Evolutionary conservation across 2,113 vertebrate species (phyloP), one percentile per base, ranked within the genome.

Genomic region (Panurus biarmicus): DNA sequence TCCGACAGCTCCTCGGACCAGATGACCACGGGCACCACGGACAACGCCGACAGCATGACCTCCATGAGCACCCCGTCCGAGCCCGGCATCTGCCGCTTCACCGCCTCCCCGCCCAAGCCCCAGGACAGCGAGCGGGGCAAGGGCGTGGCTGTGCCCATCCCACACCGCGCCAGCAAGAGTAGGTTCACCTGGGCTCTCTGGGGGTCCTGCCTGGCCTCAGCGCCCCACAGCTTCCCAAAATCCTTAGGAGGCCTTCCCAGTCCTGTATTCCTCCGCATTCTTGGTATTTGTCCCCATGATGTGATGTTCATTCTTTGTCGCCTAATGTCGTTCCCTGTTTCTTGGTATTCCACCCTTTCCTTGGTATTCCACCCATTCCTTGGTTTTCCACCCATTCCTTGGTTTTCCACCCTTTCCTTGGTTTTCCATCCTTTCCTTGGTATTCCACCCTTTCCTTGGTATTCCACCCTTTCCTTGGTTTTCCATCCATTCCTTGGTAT

Each of bases 121-220:
- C 98, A 98, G 94, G 98, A 98, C 81, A 98, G 98, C 1, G 98
- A 99, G 95, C 98, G 98, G 26, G 98, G 98, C 98, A 99, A 99
- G 97, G 98, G 98, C 18, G 99, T 99, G 97, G 99, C 99, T 8
- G 99, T 99, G 89, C 99, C 99, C 97, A 99, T 99, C 97, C 99
- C 99, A 6, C 99, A 99, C 97, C 98, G 99, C 26, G 99, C 99
- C 97, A 99, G 97, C 96, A 99, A 99, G 97, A 99, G 99, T 99
- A 96, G 97, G 98, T 95, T 21, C 44, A 6, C 7, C 0, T 0
- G 14, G 15, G 66, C 29, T n/a, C 42, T 14, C 0, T 0, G 40
- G 12, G 61, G 26, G 4, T 25, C n/a, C 33, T 54, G 73, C n/a
- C 44, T 2, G 3, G 2, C 61, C 72, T 26, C 75, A 2, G 44